Conservation (phyloP, 2,797 vertebrate species). For the Australoheros facetus region DNA sequence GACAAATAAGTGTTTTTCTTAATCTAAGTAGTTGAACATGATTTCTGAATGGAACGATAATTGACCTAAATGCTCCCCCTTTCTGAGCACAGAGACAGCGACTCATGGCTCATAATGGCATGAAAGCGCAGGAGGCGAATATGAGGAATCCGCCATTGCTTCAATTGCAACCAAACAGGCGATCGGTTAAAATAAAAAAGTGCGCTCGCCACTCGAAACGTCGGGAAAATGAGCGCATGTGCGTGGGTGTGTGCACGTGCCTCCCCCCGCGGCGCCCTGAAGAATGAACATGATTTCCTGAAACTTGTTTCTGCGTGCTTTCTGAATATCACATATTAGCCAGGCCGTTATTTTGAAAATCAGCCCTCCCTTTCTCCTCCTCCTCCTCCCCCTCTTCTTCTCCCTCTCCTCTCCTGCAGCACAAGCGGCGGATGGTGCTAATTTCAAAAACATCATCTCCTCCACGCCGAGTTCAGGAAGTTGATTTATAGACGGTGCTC, state of each 20-base stretch:
- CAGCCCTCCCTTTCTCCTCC: constrained; percentile 1
- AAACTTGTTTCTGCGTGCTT: constrained; percentile 72
- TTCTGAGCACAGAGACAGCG: constrained; percentile 47
- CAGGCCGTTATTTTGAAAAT: constrained; percentile 70
- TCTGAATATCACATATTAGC: constrained; percentile 76
- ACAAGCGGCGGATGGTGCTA: constrained; percentile 85
- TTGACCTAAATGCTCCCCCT: constrained; percentile 67
- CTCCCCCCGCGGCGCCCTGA: constrained; percentile 53
- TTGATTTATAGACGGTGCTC: constrained; percentile 95
- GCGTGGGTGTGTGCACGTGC: constrained; percentile 55
- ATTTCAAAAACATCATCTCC: constrained; percentile 93
- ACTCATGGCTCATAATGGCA: constrained; percentile 56
- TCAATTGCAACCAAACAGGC: constrained; percentile 61
- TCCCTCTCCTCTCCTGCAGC: not conserved
- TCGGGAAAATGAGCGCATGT: constrained; percentile 61
- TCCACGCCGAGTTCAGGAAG: constrained; percentile 89
- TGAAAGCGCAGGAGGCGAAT: constrained; percentile 41
- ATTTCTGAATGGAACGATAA: constrained; percentile 64
- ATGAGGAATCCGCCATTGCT: constrained; percentile 47
- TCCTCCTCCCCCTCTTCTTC: not conserved
- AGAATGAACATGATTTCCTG: constrained; percentile 83
- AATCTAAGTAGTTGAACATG: constrained; percentile 51
- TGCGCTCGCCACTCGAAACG: constrained; percentile 52
- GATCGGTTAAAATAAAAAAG: constrained; percentile 64
- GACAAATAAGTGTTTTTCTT: constrained; percentile 61